Percentiles rank a stretch among this genome's conserved stretches.
phyloP scores from a whole-genome alignment of 2,888 invertebrate species.

The Dromius quadrimaculatus region DNA sequence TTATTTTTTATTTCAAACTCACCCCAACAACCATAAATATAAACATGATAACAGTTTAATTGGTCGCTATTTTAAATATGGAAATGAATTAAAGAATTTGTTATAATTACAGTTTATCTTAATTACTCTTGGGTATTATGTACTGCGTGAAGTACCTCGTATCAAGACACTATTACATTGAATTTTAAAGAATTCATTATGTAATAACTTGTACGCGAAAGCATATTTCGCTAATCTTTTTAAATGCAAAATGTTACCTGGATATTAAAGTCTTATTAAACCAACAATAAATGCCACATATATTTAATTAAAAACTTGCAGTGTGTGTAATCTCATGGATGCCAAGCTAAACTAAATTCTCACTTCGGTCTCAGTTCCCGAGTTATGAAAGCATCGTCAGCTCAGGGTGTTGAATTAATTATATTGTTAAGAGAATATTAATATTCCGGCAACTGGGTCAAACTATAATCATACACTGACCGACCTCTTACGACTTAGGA shows the following conservation, averaged over 20 bases:
- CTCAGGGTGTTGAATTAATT: conserved; percentile 23
- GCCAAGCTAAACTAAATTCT: not conserved
- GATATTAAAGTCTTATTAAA: not conserved
- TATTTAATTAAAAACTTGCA: conserved; percentile 6
- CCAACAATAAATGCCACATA: not conserved
- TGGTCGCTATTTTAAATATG: too few relatives aligned
- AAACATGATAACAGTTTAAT: conserved; percentile 18
- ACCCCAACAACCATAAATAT: conserved; percentile 18
- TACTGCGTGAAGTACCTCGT: too few relatives aligned
- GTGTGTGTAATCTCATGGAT: not conserved
- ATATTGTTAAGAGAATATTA: conserved; percentile 26
- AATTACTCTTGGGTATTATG: too few relatives aligned
- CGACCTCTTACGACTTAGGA: conserved; percentile 23
- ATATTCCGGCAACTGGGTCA: conserved; percentile 36
- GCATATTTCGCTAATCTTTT: too few relatives aligned
- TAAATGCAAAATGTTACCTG: not conserved
- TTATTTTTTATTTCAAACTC: conserved; percentile 24
- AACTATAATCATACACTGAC: conserved; percentile 31
- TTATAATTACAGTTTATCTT: too few relatives aligned
- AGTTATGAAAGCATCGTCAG: not conserved
- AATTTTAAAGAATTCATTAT: too few relatives aligned
- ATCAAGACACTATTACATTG: too few relatives aligned
- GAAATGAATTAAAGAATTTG: too few relatives aligned
- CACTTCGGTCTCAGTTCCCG: not conserved
- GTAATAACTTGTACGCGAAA: too few relatives aligned